Base-by-base conservation (phyloP, 1,140 invertebrate species). In the Trichonephila clavipes region DNA sequence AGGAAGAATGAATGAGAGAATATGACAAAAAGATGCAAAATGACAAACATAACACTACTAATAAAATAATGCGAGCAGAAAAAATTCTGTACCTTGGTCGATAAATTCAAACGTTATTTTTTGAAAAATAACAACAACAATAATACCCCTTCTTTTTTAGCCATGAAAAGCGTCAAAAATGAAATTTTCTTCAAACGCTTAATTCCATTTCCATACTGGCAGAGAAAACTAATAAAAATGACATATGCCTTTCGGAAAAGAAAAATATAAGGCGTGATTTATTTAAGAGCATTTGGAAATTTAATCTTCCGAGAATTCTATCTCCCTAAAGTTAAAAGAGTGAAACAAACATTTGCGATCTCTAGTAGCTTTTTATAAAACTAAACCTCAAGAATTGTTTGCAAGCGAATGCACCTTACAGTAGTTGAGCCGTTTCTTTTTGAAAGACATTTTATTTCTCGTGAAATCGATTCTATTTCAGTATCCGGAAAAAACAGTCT, bases 261-360 rank as follows among this genome's bases (percentile, higher is more conserved):
- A 77, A 34, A 77, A 77, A 77, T 18, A 16, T 28, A 77, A 34
- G 72, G 28, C 72, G 72, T 77, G 72, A 77, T 77, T 77, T 77
- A 77, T 77, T 77, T 77, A 77, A 77, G 72, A 77, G 72, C 72
- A 77, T 77, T 77, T 77, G 72, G 72, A 77, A 77, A 77, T 77
- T 77, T 77, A 77, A 77, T 77, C 72, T 77, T 77, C 72, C 72
- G 72, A 77, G 72, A 77, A 77, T 77, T 77, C 34, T 77, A 77
- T 77, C 72, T 77, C 72, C 72, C 72, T 77, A 28, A 77, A 77
- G 28, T 77, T 34, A 77, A 77, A 77, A 77, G 28, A 77, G 72
- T 77, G 72, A 77, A 40, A 77, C 72, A 77, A 77, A 77, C 72
- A 77, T 77, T 77, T 77, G 72, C 72, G 72, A 77, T 77, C 72